phyloP scores from a whole-genome alignment of 1,140 invertebrate genomes.

The Varroa destructor region DNA sequence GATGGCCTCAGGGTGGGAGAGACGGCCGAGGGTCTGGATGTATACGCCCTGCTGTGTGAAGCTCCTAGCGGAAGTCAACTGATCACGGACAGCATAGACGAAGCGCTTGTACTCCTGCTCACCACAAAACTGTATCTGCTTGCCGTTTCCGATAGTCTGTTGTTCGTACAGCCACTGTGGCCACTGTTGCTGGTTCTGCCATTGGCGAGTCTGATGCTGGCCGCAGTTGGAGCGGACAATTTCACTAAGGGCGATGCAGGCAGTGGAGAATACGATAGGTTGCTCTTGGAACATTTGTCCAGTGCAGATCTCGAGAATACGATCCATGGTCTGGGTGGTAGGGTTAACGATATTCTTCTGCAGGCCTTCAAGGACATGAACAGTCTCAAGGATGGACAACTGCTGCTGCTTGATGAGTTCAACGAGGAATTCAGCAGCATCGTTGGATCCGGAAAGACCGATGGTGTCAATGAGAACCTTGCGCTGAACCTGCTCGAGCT shows the following conservation, averaged over 20 bases:
- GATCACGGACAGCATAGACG: not conserved
- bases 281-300: constrained; percentile 8
- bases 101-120: constrained; percentile 24
- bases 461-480: constrained; percentile 28
- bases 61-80: constrained; percentile 4
- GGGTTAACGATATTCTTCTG: constrained; percentile 12
- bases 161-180: not conserved
- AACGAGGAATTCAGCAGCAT: constrained; percentile 11
- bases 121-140: not conserved
- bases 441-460: constrained; percentile 20
- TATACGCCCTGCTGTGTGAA: constrained; percentile 9
- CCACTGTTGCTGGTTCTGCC: not conserved
- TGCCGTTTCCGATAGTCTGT: not conserved
- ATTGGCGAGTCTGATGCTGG: not conserved
- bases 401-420: constrained; percentile 17
- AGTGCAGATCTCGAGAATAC: not conserved
- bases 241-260: not conserved
- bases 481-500: constrained; percentile 16
- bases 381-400: constrained; percentile 25
- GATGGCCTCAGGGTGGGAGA: constrained; percentile 22
- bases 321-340: not conserved
- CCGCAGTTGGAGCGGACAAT: constrained; percentile 18
- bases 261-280: not conserved
- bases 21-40: constrained; percentile 27
- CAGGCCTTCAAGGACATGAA: not conserved